Percentiles rank a stretch among this genome's conserved stretches.
Conservation (phyloP, 2,113 vertebrate species). For the Lagopus muta region DNA sequence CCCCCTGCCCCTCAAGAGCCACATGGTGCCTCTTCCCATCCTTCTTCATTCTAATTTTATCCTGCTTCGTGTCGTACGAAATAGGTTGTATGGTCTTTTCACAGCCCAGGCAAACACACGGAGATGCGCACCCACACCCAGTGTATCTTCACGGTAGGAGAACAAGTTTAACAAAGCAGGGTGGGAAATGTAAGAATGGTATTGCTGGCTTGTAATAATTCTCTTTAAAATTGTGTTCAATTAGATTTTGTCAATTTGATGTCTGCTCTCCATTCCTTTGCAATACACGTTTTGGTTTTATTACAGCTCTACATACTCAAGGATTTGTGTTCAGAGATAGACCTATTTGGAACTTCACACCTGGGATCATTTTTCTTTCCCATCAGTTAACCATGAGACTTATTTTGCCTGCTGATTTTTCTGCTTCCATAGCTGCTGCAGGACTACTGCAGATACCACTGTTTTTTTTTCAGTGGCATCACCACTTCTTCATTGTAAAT, state of each 20-base stretch:
- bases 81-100: not conserved
- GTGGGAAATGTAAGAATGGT: not conserved
- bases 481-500: not conserved
- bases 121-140: not conserved
- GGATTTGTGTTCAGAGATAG: accelerated
- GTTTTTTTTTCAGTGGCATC: not conserved
- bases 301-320: not conserved
- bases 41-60: conserved; percentile 13
- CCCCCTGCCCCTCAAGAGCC: not conserved
- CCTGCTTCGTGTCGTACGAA: not conserved
- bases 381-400: not conserved
- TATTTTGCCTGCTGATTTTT: not conserved
- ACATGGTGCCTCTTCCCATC: conserved; percentile 26
- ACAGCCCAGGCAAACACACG: not conserved
- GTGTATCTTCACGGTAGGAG: not conserved
- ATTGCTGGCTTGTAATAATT: not conserved
- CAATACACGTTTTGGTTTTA: not conserved
- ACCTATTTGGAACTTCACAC: not conserved
- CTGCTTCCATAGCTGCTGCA: not conserved
- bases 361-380: not conserved
- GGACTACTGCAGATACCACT: not conserved
- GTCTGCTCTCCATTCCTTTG: not conserved
- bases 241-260: not conserved
- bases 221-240: not conserved
- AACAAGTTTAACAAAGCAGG: not conserved